Evolutionary conservation across 1,140 invertebrate genomes (phyloP).

Genomic region (Apis florea): DNA sequence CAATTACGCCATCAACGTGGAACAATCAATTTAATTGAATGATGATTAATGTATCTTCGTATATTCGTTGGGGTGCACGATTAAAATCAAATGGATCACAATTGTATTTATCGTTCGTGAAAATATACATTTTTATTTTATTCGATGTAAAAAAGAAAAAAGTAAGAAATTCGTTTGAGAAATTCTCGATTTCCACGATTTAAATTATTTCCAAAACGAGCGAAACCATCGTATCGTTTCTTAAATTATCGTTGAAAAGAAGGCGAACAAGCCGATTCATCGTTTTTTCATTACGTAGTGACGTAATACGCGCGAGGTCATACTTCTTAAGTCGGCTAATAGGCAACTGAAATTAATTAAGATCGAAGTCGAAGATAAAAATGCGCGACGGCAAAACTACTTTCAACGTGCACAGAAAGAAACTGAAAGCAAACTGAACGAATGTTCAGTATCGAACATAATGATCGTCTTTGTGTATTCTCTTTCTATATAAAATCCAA

Average conservation of each 20-base stretch:
- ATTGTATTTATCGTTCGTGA: background rate
- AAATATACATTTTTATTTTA: background rate
- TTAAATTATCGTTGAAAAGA: slow-evolving; percentile 11
- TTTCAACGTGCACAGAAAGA: background rate
- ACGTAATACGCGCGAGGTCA: slow-evolving; percentile 48
- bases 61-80: background rate
- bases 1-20: slow-evolving; percentile 10
- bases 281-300: slow-evolving; percentile 10
- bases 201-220: background rate
- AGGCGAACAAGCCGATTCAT: slow-evolving; percentile 50
- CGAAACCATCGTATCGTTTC: slow-evolving; percentile 24
- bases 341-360: slow-evolving; percentile 63
- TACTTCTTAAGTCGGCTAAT: slow-evolving; percentile 34
- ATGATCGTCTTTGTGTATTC: background rate
- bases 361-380: slow-evolving; percentile 52
- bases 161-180: background rate
- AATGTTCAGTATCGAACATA: background rate
- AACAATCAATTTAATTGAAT: background rate
- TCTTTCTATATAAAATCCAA: background rate
- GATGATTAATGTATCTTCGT: background rate
- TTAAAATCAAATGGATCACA: background rate
- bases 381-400: slow-evolving; percentile 11
- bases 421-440: background rate
- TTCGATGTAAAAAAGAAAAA: background rate
- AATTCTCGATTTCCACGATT: background rate